Base-by-base conservation (phyloP, 2,113 vertebrate species). In the Perognathus longimembris region DNA sequence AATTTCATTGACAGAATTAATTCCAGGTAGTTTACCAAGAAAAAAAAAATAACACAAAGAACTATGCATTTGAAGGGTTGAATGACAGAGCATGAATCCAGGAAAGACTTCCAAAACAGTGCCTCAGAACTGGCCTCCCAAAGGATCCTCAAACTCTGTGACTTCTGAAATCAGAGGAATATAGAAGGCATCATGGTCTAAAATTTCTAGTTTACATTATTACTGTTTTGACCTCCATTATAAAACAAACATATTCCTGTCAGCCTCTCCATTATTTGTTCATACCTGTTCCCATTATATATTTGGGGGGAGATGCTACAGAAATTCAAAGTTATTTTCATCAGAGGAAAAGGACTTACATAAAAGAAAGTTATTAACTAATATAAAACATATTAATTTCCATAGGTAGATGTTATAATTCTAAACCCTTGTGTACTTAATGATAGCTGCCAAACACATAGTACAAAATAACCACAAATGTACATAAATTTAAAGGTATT, bases 21-120 rank as follows among this genome's bases (percentile, higher is more conserved):
- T 30, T 89, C 20, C 79, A 67, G 36, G 84, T 67, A 61, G 40
- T 66, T 94, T 84, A 87, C 75, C 42, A 80, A 87, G 73, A 87
- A 86, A 40, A 3, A 40, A 3, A 57, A 21, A 54, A 54, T 70
- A 85, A 42, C 8, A 64, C 26, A 57, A 40, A 7, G 7, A 71
- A 76, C 85, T 64, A 88, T 10, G 11, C 34, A 5, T 34, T 57
- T 89, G 70, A 83, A 79, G 77, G 66, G 1, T 79, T 89, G 5
- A 11, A 2, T 57, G 22, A 42, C 40, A 42, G 21, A 63, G 3
- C 38, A 22, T 17, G 36, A 83, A 73, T 77, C 18, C 54, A 63
- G 30, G 28, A 85, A 74, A 42, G 24, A 42, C 14, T 71, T 15
- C 54, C 17, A 86, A 66, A 79, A 70, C 6, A 32, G 59, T 14